These are phyloP conservation scores for Agriopis aurantiaria DNA, from an alignment of 2,888 invertebrate species.

Conservation along the genomic window DNA sequence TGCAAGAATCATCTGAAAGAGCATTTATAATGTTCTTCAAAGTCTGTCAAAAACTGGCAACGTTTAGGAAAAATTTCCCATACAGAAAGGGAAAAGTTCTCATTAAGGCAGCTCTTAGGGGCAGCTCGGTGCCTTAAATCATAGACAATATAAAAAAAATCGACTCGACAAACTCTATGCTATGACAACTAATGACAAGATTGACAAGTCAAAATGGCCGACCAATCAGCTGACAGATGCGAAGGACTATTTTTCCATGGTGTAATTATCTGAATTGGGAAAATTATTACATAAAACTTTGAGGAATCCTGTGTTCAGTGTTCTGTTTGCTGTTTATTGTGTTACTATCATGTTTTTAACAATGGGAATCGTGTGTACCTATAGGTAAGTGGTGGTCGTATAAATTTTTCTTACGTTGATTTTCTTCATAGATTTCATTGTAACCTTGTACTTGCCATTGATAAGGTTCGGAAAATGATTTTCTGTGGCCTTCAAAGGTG, in stretches of 20 bases:
- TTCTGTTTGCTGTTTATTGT: conserved; percentile 46
- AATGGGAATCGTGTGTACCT: conserved; percentile 52
- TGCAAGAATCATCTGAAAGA: too few species aligned
- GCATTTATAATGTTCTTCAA: too few species aligned
- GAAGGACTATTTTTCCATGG: conserved; percentile 76
- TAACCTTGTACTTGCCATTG: conserved; percentile 56
- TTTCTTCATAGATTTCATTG: conserved; percentile 32
- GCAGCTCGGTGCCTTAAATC: neutral
- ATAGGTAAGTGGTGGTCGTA: conserved; percentile 48
- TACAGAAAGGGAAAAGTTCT: neutral
- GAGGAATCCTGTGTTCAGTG: conserved; percentile 51
- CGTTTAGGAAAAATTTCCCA: too few species aligned
- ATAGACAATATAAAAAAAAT: neutral
- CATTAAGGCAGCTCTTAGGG: neutral
- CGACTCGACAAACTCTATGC: neutral
- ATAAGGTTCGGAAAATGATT: conserved; percentile 41
- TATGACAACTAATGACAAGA: too few species aligned
- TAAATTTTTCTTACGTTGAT: conserved; percentile 31
- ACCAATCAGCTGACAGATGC: conserved; percentile 80
- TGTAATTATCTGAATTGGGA: conserved; percentile 66
- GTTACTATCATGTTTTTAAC: conserved; percentile 45
- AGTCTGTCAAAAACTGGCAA: too few species aligned
- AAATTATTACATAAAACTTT: conserved; percentile 82
- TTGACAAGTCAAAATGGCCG: conserved; percentile 54
- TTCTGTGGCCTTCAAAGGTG: conserved; percentile 35